Percentiles rank a stretch among this genome's conserved stretches.
Evolutionary conservation across 2,113 vertebrate species (phyloP).

Genomic region (Sigmodon hispidus): DNA sequence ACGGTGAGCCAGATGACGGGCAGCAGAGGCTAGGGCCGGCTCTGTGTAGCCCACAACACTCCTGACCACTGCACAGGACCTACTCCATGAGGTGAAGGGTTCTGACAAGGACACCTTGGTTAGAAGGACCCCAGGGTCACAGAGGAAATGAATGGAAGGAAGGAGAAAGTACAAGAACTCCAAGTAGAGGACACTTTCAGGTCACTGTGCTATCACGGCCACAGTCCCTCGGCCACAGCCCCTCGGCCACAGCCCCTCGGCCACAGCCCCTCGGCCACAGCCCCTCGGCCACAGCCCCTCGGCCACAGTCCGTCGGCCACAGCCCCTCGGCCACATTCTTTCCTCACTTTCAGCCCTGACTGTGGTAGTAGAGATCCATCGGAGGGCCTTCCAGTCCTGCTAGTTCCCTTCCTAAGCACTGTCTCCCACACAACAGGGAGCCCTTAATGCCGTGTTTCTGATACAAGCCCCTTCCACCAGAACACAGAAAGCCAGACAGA

Average conservation of each 20-base stretch:
- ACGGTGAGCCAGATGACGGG: no score
- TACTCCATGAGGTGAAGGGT: accelerated
- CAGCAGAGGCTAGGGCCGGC: neutral
- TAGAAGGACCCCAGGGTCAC: neutral
- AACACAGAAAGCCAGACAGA: neutral
- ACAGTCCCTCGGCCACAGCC: neutral
- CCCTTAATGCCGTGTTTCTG: neutral
- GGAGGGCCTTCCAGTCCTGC: neutral
- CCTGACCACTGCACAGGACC: accelerated
- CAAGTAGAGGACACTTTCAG: neutral
- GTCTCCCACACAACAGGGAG: neutral
- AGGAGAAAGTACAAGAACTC: neutral
- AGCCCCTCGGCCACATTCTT: neutral
- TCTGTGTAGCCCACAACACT: accelerated
- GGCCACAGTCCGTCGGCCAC: no score
- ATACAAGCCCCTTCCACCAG: neutral
- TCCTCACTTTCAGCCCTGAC: neutral
- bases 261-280: accelerated
- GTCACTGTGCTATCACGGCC: accelerated
- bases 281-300: no score
- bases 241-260: accelerated
- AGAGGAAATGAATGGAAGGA: neutral
- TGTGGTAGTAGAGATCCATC: neutral
- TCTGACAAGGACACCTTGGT: neutral
- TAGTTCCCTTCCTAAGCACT: neutral